Base-by-base conservation (phyloP, 2,888 invertebrate species). In the Drosophila maculinotata region DNA sequence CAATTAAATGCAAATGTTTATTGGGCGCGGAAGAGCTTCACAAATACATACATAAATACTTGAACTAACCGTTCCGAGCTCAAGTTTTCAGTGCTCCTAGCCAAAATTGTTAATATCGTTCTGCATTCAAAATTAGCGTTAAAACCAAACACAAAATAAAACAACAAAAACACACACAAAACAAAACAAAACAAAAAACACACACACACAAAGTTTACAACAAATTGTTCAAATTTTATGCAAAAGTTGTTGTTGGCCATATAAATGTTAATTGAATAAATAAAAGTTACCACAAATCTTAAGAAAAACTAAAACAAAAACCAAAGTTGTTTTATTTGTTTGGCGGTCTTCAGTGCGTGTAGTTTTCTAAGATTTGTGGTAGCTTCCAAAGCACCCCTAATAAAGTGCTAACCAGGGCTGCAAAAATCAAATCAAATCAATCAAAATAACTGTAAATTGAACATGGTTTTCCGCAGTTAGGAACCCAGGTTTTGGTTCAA, bases 211-310 rank as follows among this genome's bases (percentile, higher is more conserved):
- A 70, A 71, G 49, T 53, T 67, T 76, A 76, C 67, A 64, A 63
- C 64, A 64, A 79, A 87, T 83, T 87, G 84, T 86, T 83, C 58
- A 68, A 83, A 72, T 72, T 85, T 63, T 56, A 69, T 72, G 79
- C 69, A 79, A 79, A 78, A 54, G 85, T 81, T 79, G 79, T 77
- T 85, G 88, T 87, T 88, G 87, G 71, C 72, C 30, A 31, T 20
- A 45, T 31, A 64, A 72, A 74, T 87, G 79, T 80, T 87, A 63
- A 78, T 65, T 76, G 51, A 80, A 80, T 89, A 73, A 86, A 87
- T 89, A 89, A 88, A 90, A 89, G 90, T 89, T 90, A 90, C 90
- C 89, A 87, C 89, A 90, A 89, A 88, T 89, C 87, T 78, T 71
- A 63, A 86, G 70, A 67, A 58, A 77, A 41, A 58, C 30, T 42